Percentiles rank a stretch among this genome's conserved stretches.
phyloP scores from a whole-genome alignment of 2,113 vertebrate species.

The Calonectris borealis region DNA sequence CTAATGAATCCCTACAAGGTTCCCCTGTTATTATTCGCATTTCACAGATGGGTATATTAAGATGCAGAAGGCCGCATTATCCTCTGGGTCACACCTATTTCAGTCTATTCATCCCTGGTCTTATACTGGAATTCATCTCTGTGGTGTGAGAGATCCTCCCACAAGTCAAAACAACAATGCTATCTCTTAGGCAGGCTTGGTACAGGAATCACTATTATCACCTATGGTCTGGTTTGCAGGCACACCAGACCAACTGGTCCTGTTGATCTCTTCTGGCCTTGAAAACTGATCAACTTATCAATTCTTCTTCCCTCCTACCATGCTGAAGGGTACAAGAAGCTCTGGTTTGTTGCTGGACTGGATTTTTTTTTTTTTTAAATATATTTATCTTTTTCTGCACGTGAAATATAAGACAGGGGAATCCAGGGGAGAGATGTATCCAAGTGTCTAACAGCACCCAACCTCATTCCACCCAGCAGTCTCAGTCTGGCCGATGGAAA shows the following conservation, averaged over 20 bases:
- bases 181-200: not conserved
- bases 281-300: not conserved
- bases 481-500: not conserved
- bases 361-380: not conserved
- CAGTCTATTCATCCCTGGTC: slow-evolving; percentile 26
- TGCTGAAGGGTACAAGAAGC: not conserved
- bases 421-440: not conserved
- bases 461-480: not conserved
- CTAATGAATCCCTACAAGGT: slow-evolving; percentile 46
- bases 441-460: not conserved
- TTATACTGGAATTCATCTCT: not conserved
- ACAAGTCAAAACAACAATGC: not conserved
- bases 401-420: not conserved
- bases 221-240: not conserved
- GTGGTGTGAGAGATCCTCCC: not conserved
- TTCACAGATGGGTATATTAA: slow-evolving; percentile 32
- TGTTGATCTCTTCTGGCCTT: not conserved
- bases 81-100: slow-evolving; percentile 53
- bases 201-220: not conserved
- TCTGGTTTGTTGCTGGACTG: not conserved
- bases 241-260: not conserved
- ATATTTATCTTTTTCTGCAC: not conserved
- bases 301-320: not conserved
- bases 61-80: slow-evolving; percentile 42
- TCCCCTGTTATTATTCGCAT: slow-evolving; percentile 58